Percentiles rank a stretch among this genome's conserved stretches.
phyloP scores from a whole-genome alignment of 64 coral and sea anemone genomes.

The Pachyseris speciosa region DNA sequence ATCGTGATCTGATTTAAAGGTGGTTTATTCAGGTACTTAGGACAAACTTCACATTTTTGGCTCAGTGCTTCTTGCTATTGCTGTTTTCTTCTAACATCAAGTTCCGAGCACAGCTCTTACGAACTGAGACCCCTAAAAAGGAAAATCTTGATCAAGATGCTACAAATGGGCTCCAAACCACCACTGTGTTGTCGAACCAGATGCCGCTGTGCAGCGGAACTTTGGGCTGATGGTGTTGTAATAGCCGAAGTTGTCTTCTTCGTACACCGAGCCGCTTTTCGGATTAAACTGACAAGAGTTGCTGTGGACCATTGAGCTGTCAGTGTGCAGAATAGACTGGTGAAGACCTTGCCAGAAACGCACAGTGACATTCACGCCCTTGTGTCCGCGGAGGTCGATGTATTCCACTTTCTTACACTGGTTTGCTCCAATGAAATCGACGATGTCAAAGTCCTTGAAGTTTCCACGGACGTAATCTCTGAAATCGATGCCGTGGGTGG shows the following conservation, averaged over 20 bases:
- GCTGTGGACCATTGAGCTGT: background rate
- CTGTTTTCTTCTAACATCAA: too few species aligned
- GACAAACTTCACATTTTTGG: too few species aligned
- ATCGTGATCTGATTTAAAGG: too few species aligned
- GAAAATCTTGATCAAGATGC: too few species aligned
- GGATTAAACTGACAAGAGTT: slow-evolving; percentile 18
- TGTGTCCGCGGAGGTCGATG: slow-evolving; percentile 13
- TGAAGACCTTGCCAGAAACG: background rate
- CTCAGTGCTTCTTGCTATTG: too few species aligned
- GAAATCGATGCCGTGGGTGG: too few species aligned
- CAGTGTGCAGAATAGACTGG: slow-evolving; percentile 7
- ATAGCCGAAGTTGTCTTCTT: slow-evolving; percentile 73
- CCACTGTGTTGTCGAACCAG: slow-evolving; percentile 24
- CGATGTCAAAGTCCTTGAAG: too few species aligned
- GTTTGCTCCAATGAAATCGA: background rate
- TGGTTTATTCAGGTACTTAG: too few species aligned
- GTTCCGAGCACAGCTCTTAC: too few species aligned
- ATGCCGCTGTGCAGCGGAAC: slow-evolving; percentile 28
- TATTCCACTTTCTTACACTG: slow-evolving; percentile 37
- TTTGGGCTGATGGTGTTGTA: background rate
- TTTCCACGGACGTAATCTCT: too few species aligned
- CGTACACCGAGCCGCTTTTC: background rate
- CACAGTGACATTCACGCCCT: background rate
- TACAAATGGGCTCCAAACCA: slow-evolving; percentile 18
- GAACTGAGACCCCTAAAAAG: too few species aligned